Evolutionary conservation across 2,113 vertebrate species (phyloP).

Genomic region (Heterotis niloticus): DNA sequence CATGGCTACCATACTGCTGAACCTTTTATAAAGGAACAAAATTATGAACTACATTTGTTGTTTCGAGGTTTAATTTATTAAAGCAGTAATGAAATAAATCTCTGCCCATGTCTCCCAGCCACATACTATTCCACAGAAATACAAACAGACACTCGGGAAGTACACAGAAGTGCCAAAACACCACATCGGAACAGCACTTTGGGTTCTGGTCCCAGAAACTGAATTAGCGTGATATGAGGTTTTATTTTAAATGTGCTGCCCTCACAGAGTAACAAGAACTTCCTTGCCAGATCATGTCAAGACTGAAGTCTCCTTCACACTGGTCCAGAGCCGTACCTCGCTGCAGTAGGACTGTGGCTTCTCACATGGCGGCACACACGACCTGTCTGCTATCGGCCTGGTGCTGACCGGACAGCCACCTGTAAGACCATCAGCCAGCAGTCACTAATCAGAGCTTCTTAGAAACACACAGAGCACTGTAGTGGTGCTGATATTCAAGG

Average conservation of each 20-base stretch:
- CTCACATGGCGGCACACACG: constrained; percentile 84
- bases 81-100: background rate
- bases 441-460: background rate
- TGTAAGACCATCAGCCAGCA: constrained; percentile 54
- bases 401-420: constrained; percentile 81
- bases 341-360: constrained; percentile 84
- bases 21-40: too few relatives aligned
- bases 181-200: background rate
- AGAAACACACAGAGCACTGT: background rate
- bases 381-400: constrained; percentile 78
- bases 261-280: background rate
- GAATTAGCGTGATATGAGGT: constrained; percentile 10
- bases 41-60: background rate
- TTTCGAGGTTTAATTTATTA: background rate
- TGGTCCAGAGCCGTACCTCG: constrained; percentile 70
- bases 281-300: background rate
- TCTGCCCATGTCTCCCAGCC: background rate
- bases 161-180: background rate
- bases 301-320: background rate
- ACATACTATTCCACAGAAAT: background rate
- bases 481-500: too few relatives aligned
- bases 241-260: background rate
- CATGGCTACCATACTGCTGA: too few relatives aligned
- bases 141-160: constrained; percentile 4
- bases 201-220: background rate